Evolutionary conservation across 2,113 vertebrate genomes (phyloP).

Genomic region (Numida meleagris): DNA sequence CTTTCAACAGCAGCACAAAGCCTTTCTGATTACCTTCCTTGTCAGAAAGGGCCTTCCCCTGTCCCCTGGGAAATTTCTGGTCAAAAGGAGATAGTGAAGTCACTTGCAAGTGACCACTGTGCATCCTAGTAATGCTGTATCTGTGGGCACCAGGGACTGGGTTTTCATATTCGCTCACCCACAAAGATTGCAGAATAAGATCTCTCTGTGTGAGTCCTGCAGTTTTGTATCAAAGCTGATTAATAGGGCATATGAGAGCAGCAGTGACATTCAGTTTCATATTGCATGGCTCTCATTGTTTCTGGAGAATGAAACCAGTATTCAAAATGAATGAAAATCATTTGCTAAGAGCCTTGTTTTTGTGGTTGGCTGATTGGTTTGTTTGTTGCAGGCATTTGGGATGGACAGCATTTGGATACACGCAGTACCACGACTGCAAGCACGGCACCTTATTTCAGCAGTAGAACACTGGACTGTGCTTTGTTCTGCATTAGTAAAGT

Average conservation of each 20-base stretch:
- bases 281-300: background rate
- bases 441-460: background rate
- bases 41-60: background rate
- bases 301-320: background rate
- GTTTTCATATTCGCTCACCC: background rate
- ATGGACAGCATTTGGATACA: background rate
- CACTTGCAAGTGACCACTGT: background rate
- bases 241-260: background rate
- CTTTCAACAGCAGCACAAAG: background rate
- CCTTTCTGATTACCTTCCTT: background rate
- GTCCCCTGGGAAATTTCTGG: background rate
- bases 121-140: background rate
- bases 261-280: background rate
- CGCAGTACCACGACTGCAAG: background rate
- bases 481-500: background rate
- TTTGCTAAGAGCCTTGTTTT: background rate
- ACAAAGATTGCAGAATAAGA: background rate
- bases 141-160: background rate
- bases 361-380: background rate
- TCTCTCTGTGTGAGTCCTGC: background rate
- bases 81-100: background rate
- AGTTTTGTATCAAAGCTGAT: background rate
- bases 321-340: background rate
- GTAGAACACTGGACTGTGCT: background rate
- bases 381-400: background rate